These are phyloP conservation scores for Eristalis pertinax DNA, from an alignment of 2,888 invertebrate genomes.

Conservation along the genomic window DNA sequence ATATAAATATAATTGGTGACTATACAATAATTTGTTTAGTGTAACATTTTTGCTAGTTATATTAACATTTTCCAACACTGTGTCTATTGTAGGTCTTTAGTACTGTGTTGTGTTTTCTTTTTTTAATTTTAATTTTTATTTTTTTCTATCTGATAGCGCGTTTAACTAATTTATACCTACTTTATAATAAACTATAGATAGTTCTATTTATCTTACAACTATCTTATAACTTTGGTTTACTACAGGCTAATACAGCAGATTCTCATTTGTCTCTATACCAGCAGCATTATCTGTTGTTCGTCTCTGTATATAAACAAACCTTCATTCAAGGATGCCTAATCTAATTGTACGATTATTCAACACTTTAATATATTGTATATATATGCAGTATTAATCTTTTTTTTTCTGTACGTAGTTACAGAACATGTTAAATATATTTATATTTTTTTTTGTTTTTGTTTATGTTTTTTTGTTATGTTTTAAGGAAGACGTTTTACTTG, in stretches of 20 bases:
- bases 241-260: slow-evolving; percentile 34
- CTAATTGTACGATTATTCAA: slow-evolving; percentile 37
- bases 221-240: slow-evolving; percentile 1
- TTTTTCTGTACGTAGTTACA: slow-evolving; percentile 49
- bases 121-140: slow-evolving; percentile 53
- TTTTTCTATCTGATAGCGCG: slow-evolving; percentile 46
- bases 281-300: slow-evolving; percentile 11
- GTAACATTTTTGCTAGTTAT: slow-evolving; percentile 28
- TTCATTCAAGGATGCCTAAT: slow-evolving; percentile 22
- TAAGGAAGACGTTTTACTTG: slow-evolving; percentile 78
- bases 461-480: slow-evolving; percentile 58
- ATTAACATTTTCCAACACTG: slow-evolving; percentile 58
- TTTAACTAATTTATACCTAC: slow-evolving; percentile 49
- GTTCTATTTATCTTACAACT: background rate
- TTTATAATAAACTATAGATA: slow-evolving; percentile 18
- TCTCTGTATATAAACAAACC: slow-evolving; percentile 51
- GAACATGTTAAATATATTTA: slow-evolving; percentile 36
- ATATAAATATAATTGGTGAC: slow-evolving; percentile 58
- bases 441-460: slow-evolving; percentile 40
- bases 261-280: slow-evolving; percentile 22
- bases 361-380: slow-evolving; percentile 63
- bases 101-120: slow-evolving; percentile 22
- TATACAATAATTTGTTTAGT: slow-evolving; percentile 53
- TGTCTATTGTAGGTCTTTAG: slow-evolving; percentile 37
- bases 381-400: background rate